phyloP scores from a whole-genome alignment of 2,113 vertebrate genomes.

The Crotalus helleri region DNA sequence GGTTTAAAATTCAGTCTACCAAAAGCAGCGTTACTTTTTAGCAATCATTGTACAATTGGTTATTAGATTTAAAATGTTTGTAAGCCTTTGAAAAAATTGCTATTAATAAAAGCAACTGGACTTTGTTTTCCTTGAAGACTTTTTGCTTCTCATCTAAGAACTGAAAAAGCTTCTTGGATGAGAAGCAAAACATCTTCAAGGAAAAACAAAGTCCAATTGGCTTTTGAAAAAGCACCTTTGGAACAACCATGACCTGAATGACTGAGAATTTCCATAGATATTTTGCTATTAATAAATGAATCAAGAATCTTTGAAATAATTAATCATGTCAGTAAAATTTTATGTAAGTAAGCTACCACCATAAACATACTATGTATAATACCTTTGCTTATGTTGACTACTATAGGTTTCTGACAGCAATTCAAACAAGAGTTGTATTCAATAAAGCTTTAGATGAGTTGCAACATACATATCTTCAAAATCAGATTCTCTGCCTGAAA shows the following conservation, averaged over 20 bases:
- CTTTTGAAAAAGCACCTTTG: background rate
- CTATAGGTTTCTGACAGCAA: background rate
- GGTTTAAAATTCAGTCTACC: background rate
- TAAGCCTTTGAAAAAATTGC: background rate
- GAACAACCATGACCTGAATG: background rate
- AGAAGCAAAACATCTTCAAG: background rate
- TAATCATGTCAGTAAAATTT: background rate
- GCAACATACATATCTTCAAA: background rate
- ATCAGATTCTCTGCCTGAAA: background rate
- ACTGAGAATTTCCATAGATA: background rate
- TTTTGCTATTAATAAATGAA: background rate
- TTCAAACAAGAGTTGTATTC: background rate
- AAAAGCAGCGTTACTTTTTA: background rate
- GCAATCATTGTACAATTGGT: background rate
- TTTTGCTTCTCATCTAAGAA: too few relatives aligned
- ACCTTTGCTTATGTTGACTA: background rate
- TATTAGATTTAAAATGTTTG: background rate
- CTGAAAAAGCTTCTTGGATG: too few relatives aligned
- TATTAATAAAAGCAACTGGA: background rate
- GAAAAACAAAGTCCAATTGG: background rate
- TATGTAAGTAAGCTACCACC: background rate
- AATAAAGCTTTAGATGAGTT: background rate
- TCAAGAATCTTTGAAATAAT: background rate
- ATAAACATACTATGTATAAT: background rate
- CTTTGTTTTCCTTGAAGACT: too few relatives aligned